phyloP scores from a whole-genome alignment of 2,888 invertebrate species.

The Drosophila mulleri region DNA sequence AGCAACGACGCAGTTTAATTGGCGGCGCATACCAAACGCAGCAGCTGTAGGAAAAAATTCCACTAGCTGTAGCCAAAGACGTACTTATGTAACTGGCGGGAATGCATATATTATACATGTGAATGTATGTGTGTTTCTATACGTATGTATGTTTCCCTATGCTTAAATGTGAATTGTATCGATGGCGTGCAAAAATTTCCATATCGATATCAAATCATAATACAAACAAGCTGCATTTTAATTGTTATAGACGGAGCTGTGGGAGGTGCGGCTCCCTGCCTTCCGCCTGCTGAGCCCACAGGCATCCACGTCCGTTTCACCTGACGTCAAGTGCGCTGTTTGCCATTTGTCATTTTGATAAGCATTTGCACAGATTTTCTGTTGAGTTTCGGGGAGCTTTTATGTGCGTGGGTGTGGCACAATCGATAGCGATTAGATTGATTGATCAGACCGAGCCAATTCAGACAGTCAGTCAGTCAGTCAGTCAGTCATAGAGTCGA shows the following conservation, averaged over 20 bases:
- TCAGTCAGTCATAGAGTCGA: background rate
- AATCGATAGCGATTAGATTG: constrained; percentile 60
- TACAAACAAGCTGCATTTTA: constrained; percentile 53
- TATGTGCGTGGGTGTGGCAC: constrained; percentile 54
- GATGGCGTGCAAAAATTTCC: constrained; percentile 25
- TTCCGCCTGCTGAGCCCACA: background rate
- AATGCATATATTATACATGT: background rate
- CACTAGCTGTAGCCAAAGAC: constrained; percentile 20
- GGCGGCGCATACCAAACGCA: constrained; percentile 24
- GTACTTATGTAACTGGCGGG: background rate
- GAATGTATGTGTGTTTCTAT: background rate
- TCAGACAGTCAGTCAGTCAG: constrained; percentile 10
- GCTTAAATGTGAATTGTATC: background rate
- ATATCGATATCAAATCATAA: constrained; percentile 32
- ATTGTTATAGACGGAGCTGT: constrained; percentile 36
- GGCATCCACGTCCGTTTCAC: constrained; percentile 25
- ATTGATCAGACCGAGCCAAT: constrained; percentile 18
- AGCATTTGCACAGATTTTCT: constrained; percentile 44
- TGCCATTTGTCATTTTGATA: constrained; percentile 68
- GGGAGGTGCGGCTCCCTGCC: background rate
- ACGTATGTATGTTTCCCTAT: constrained; percentile 1
- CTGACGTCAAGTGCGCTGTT: constrained; percentile 65
- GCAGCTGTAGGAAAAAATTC: constrained; percentile 40
- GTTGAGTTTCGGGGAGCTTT: constrained; percentile 13
- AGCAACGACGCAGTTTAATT: constrained; percentile 28